Percentiles rank a stretch among this genome's conserved stretches.
Evolutionary conservation across 2,113 vertebrate species (phyloP).

Genomic region (Triplophysa tibetana): DNA sequence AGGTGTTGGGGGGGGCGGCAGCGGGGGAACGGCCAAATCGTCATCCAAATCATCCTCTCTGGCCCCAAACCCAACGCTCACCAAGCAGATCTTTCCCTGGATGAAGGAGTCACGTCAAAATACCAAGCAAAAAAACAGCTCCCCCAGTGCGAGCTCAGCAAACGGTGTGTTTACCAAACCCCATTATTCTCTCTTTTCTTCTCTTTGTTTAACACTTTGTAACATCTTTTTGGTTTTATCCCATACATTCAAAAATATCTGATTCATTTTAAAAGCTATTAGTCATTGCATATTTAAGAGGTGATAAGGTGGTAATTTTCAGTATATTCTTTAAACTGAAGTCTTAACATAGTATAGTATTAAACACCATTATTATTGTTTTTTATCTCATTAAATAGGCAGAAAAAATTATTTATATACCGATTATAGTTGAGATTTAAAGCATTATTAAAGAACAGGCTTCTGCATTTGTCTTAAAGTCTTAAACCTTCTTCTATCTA

Average conservation of each 20-base stretch:
- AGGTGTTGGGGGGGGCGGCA: constrained; percentile 68
- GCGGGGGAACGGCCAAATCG: constrained; percentile 65
- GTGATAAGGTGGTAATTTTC: not conserved
- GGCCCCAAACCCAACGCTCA: constrained; percentile 81
- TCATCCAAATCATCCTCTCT: constrained; percentile 78
- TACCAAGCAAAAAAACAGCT: constrained; percentile 96
- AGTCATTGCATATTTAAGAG: not conserved
- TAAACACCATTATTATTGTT: not conserved
- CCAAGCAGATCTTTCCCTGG: constrained; percentile 99
- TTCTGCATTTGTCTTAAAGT: not conserved
- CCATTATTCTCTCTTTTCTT: constrained; percentile 43
- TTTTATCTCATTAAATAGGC: not conserved
- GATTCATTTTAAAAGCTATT: not conserved
- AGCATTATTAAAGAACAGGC: not conserved
- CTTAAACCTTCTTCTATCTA: constrained; percentile 12
- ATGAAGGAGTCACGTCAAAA: constrained; percentile 98
- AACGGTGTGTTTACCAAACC: constrained; percentile 73
- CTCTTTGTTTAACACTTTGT: not conserved
- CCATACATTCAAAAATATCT: constrained; percentile 10
- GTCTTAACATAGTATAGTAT: not conserved
- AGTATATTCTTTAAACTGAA: not conserved
- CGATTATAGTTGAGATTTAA: constrained; percentile 9
- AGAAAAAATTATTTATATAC: not conserved
- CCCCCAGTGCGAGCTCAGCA: constrained; percentile 87
- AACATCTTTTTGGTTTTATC: too few relatives aligned